Evolutionary conservation across 2,888 invertebrate species (phyloP), one percentile per base, ranked within the genome.

Genomic region (Brachypterus glaber): DNA sequence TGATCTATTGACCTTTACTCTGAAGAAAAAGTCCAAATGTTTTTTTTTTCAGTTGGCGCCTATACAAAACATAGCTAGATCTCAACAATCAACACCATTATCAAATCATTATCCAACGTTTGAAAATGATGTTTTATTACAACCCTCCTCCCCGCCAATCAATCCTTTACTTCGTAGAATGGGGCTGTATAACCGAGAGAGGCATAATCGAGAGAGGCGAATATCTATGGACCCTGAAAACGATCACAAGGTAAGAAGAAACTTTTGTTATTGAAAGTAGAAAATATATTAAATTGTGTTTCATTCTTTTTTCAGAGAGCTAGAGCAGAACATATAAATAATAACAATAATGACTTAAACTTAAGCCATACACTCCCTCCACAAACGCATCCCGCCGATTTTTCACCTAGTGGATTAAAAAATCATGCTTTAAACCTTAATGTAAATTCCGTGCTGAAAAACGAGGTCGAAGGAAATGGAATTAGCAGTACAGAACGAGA

Each of bases 221-320:
- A 77, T 76, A 47, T 75, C 78, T 1, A 69, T 71, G 59, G 78
- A 78, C 60, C 75, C 76, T 11, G 78, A 79, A 33, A 74, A 74
- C 60, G 77, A 78, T 46, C 71, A 72, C 58, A 77, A 76, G 49
- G n/a, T n/a, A n/a, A n/a, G n/a, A n/a, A n/a, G n/a, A n/a, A n/a
- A n/a, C n/a, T n/a, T n/a, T n/a, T n/a, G n/a, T n/a, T n/a, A n/a
- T n/a, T n/a, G n/a, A n/a, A n/a, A n/a, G n/a, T n/a, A n/a, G n/a
- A n/a, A n/a, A n/a, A n/a, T n/a, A n/a, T n/a, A n/a, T n/a, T n/a
- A n/a, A n/a, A n/a, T n/a, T n/a, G n/a, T n/a, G n/a, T n/a, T n/a
- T n/a, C n/a, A n/a, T n/a, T n/a, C n/a, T n/a, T n/a, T n/a, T n/a
- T n/a, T n/a, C n/a, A n/a, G n/a, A n/a, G 76, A 38, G 68, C 70